Evolutionary conservation across 2,888 invertebrate genomes (phyloP), one percentile per base, ranked within the genome.

Genomic region (Macaria notata): DNA sequence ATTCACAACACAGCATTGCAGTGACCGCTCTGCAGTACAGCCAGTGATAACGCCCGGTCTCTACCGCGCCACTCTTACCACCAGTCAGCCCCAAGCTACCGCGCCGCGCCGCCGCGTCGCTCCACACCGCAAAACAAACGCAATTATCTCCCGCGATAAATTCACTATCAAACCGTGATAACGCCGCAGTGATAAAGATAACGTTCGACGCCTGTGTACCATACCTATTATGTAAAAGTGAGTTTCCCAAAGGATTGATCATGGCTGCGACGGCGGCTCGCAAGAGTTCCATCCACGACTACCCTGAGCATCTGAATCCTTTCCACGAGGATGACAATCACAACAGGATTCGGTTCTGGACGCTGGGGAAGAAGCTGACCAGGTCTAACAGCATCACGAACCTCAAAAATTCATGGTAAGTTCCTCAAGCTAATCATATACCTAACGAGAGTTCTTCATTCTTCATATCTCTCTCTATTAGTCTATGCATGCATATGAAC

Each of bases 291-390:
- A 92, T 94, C 70, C 92, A 94, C 78, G 93, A 95, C 79, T 95
- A 95, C 81, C 95, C 95, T 46, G 95, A 95, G 75, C 95, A 95
- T 79, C 88, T 95, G 64, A 95, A 95, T 84, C 95, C 95, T 30
- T 95, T 95, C 80, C 93, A 93, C 64, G 95, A 95, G 69, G 94
- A 94, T 53, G 93, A 93, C 65, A 92, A 93, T 76, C 93, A 94
- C 73, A 93, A 92, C 72, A 92, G 93, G 71, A 88, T 94, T 62
- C 81, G 93, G 53, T 94, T 94, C 78, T 94, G 93, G 93, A 92
- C 92, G 29, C 83, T 93, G 31, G 92, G 93, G 45, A 87, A 85
- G 66, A 93, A 92, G 71, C 85, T 92, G 45, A 83, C 74, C 56
- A 84, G 93, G 60, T 92, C 92, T 4, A 93, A 93, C 76, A 94